phyloP scores from a whole-genome alignment of 2,113 vertebrate species.

The Orthochromis malagaraziensis region DNA sequence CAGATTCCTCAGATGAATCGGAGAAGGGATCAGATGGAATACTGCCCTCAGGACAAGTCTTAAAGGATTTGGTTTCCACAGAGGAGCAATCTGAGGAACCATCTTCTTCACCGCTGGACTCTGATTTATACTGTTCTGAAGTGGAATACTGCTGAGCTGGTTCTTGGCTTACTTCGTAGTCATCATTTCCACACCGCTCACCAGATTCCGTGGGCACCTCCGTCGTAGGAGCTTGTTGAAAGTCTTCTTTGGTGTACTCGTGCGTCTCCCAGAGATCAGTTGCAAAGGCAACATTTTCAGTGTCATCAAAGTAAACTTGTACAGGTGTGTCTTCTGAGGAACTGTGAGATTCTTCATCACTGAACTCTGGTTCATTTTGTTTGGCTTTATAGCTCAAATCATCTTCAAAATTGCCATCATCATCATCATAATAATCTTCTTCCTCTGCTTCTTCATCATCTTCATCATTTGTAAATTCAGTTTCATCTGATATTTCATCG shows the following conservation, averaged over 20 bases:
- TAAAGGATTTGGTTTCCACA: slow-evolving; percentile 50
- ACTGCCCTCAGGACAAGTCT: slow-evolving; percentile 42
- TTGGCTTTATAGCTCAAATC: not conserved
- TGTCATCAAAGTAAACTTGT: not conserved
- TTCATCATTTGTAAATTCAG: not conserved
- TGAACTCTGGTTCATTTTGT: not conserved
- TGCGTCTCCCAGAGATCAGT: not conserved
- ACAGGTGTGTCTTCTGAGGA: not conserved
- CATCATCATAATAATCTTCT: not conserved
- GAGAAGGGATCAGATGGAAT: slow-evolving; percentile 24
- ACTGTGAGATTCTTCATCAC: not conserved
- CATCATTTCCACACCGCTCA: not conserved
- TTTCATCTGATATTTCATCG: not conserved
- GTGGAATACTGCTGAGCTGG: not conserved
- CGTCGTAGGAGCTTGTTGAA: not conserved
- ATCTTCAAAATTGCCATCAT: not conserved
- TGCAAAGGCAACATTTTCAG: not conserved
- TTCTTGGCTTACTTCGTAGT: not conserved
- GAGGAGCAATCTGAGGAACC: slow-evolving; percentile 50
- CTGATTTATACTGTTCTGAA: not conserved
- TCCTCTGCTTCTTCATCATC: not conserved
- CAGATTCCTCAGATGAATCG: slow-evolving; percentile 43
- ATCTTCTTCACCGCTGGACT: slow-evolving; percentile 20
- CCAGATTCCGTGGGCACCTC: not conserved
- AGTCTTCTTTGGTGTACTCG: not conserved